Evolutionary conservation across 2,888 invertebrate genomes (phyloP).

Genomic region (Cataglyphis rosenhaueri): DNA sequence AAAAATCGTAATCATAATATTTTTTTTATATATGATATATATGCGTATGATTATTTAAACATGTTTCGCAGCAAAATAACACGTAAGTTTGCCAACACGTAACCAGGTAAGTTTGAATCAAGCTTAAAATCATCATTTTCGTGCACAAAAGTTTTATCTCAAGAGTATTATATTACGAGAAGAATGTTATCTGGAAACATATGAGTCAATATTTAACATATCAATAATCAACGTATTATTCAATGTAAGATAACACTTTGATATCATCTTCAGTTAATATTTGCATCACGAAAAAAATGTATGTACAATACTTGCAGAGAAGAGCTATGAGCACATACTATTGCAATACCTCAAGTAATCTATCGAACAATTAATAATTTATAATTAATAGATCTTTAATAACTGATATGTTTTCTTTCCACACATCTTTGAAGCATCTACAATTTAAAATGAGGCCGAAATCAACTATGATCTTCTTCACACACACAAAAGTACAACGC

Average conservation of each 20-base stretch:
- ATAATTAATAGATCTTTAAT: background rate
- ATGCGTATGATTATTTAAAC: background rate
- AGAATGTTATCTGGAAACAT: background rate
- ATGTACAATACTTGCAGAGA: background rate
- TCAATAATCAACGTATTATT: background rate
- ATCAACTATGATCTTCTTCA: background rate
- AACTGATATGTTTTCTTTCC: background rate
- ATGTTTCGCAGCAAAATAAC: background rate
- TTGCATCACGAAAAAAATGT: background rate
- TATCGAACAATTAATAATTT: background rate
- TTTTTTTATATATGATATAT: too few species aligned
- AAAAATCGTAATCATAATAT: background rate
- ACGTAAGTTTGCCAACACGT: background rate
- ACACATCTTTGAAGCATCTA: background rate
- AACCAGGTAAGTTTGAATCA: background rate
- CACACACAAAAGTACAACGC: background rate
- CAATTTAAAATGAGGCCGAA: background rate
- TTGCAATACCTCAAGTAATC: background rate
- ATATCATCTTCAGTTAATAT: slow-evolving; percentile 8
- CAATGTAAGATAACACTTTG: slow-evolving; percentile 7
- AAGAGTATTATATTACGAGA: background rate
- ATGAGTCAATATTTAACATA: slow-evolving; percentile 35
- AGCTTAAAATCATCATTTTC: background rate
- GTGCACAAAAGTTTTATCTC: background rate
- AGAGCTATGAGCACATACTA: background rate